Evolutionary conservation across 2,113 vertebrate species (phyloP).

Genomic region (Lepus timidus): DNA sequence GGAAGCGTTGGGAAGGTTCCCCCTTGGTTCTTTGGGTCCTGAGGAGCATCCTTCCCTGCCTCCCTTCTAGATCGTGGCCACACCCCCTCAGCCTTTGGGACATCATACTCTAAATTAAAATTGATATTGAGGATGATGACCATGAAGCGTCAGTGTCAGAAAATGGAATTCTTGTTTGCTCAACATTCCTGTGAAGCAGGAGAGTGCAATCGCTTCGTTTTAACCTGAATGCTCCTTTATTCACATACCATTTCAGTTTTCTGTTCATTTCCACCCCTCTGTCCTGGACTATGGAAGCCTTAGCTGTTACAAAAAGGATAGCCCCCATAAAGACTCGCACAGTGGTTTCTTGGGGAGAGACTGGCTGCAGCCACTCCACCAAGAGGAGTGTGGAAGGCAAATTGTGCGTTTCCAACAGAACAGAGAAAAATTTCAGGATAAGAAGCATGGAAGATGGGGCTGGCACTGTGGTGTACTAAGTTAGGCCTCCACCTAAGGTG

Average conservation of each 20-base stretch:
- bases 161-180: background rate
- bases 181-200: background rate
- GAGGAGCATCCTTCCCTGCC: rapidly evolving
- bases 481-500: too few species aligned
- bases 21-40: background rate
- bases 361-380: background rate
- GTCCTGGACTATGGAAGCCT: background rate
- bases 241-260: background rate
- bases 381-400: background rate
- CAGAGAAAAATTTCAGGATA: background rate
- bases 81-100: background rate
- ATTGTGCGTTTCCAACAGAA: background rate
- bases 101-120: background rate
- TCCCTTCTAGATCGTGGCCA: rapidly evolving
- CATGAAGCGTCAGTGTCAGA: background rate
- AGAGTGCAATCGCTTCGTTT: background rate
- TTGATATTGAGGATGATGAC: background rate
- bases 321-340: too few species aligned
- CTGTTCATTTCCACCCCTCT: background rate
- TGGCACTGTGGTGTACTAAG: too few species aligned
- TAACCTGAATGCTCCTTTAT: background rate
- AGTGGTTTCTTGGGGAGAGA: background rate
- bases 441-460: too few species aligned
- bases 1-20: background rate
- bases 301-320: background rate